Conservation (phyloP, 1,140 invertebrate genomes). For the Bathynomus jamesi region DNA sequence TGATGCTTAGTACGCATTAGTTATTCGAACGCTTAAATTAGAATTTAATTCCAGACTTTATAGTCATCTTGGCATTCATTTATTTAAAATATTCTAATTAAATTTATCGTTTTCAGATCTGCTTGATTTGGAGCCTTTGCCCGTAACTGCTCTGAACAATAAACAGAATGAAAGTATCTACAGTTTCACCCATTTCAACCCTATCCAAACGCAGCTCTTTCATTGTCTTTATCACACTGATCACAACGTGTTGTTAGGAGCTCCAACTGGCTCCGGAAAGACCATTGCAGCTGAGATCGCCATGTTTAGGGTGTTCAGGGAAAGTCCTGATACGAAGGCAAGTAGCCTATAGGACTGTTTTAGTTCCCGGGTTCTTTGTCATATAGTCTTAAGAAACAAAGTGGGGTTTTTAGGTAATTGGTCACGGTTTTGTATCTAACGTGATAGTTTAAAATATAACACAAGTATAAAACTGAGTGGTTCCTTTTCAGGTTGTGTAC, state of each 20-base stretch:
- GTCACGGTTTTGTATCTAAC: too few species aligned
- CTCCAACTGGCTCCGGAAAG: conserved; percentile 97
- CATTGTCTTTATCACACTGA: conserved; percentile 93
- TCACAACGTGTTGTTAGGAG: conserved; percentile 87
- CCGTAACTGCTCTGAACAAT: conserved; percentile 73
- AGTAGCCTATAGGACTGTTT: too few species aligned
- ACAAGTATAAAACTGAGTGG: too few species aligned
- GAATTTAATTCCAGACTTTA: too few species aligned
- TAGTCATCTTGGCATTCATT: too few species aligned
- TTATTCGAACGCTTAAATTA: too few species aligned
- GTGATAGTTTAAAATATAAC: too few species aligned
- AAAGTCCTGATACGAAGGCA: conserved; percentile 74
- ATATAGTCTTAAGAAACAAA: too few species aligned
- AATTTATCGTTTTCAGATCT: conserved; percentile 56
- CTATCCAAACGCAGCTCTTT: conserved; percentile 98
- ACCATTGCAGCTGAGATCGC: conserved; percentile 97
- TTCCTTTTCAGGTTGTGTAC: conserved; percentile 69
- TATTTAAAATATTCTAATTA: too few species aligned
- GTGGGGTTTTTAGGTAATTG: too few species aligned
- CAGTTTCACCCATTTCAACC: conserved; percentile 92
- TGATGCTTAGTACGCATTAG: too few species aligned
- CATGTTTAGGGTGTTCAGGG: conserved; percentile 86
- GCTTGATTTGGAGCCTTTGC: conserved; percentile 80
- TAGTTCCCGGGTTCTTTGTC: too few species aligned
- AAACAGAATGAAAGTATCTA: conserved; percentile 71